Percentiles rank a stretch among this genome's conserved stretches.
Evolutionary conservation across 1,140 invertebrate genomes (phyloP).

Genomic region (Eumeta japonica): DNA sequence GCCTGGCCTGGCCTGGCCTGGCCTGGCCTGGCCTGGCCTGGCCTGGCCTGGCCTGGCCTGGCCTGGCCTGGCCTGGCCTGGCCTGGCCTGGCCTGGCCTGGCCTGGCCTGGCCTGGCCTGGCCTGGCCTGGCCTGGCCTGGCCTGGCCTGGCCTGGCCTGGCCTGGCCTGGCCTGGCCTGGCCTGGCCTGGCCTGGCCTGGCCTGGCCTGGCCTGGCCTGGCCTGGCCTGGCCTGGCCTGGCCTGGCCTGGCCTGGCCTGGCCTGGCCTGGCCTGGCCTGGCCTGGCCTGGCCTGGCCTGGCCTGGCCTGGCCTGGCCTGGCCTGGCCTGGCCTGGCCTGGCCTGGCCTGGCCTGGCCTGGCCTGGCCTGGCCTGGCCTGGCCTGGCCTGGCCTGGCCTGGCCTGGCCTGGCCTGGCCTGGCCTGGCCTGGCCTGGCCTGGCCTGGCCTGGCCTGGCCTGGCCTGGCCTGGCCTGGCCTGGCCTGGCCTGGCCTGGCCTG

Average conservation of each 20-base stretch:
- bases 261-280: slow-evolving; percentile 4
- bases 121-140: no score
- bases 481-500: slow-evolving; percentile 13
- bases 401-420: slow-evolving; percentile 15
- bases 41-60: no score
- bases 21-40: no score
- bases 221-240: slow-evolving; percentile 2
- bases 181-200: slow-evolving; percentile 22
- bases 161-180: slow-evolving; percentile 26
- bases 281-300: slow-evolving; percentile 1
- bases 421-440: slow-evolving; percentile 16
- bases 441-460: slow-evolving; percentile 17
- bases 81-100: no score
- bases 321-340: slow-evolving; percentile 1
- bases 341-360: slow-evolving; percentile 1
- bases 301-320: neutral
- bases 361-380: slow-evolving; percentile 1
- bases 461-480: slow-evolving; percentile 18
- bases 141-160: slow-evolving; percentile 29
- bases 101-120: no score
- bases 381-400: slow-evolving; percentile 2
- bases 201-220: neutral
- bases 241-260: slow-evolving; percentile 10
- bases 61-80: no score
- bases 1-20: no score